Evolutionary conservation across 2,797 vertebrate species (phyloP).

Genomic region (Geotrypetes seraphini): DNA sequence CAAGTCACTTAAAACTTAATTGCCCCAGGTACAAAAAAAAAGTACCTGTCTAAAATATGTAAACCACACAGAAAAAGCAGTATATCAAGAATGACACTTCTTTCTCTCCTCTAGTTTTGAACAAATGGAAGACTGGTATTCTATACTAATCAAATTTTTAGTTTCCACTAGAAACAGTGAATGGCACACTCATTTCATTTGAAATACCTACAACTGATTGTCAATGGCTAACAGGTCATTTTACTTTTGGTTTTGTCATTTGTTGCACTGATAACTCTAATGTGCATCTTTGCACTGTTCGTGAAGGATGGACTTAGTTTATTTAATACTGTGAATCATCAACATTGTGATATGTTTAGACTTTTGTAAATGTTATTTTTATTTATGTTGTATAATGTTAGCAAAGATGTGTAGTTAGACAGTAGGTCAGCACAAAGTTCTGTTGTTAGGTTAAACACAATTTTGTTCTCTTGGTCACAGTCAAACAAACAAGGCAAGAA

Average conservation of each 20-base stretch:
- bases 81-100: no score
- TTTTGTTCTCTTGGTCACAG: no score
- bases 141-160: slow-evolving; percentile 17
- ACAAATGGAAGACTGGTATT: slow-evolving; percentile 17
- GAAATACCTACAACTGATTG: slow-evolving; percentile 53
- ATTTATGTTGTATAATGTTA: slow-evolving; percentile 41
- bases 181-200: slow-evolving; percentile 47
- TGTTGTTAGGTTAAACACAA: no score
- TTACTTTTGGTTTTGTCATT: no score
- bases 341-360: slow-evolving; percentile 34
- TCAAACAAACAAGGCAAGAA: no score
- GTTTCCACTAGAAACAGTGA: slow-evolving; percentile 34
- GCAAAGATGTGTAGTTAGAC: slow-evolving; percentile 22
- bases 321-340: slow-evolving; percentile 70
- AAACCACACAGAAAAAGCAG: no score
- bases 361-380: no score
- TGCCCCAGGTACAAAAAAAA: no score
- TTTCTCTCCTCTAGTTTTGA: no score
- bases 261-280: slow-evolving; percentile 57
- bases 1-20: no score
- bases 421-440: slow-evolving; percentile 19
- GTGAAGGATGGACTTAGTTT: slow-evolving; percentile 27
- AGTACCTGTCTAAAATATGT: no score
- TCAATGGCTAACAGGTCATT: slow-evolving; percentile 45
- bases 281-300: slow-evolving; percentile 37